Conservation (phyloP, 2,888 invertebrate species). For the Abrostola tripartita region DNA sequence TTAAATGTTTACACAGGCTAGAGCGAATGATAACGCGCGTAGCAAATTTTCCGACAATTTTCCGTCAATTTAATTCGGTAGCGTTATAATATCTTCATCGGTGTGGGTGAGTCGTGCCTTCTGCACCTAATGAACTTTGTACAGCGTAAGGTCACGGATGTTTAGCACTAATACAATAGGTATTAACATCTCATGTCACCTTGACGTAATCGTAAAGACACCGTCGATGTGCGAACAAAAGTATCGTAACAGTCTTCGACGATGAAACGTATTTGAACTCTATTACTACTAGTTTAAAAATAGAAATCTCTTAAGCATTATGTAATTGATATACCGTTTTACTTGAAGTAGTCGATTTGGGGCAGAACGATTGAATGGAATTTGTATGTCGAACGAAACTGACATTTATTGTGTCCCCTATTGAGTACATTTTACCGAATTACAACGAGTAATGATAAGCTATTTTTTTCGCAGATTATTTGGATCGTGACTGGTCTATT, state of each 20-base stretch:
- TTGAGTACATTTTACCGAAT: slow-evolving; percentile 45
- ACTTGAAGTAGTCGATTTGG: slow-evolving; percentile 34
- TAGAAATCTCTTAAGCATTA: slow-evolving; percentile 59
- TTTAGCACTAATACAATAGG: slow-evolving; percentile 85
- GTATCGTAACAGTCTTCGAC: slow-evolving; percentile 53
- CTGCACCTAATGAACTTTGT: slow-evolving; percentile 85
- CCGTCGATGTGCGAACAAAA: slow-evolving; percentile 62
- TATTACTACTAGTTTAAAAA: slow-evolving; percentile 58
- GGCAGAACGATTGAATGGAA: slow-evolving; percentile 43
- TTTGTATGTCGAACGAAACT: slow-evolving; percentile 22
- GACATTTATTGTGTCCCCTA: slow-evolving; percentile 27
- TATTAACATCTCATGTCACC: slow-evolving; percentile 86
- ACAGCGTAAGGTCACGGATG: slow-evolving; percentile 84
- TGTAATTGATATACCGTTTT: slow-evolving; percentile 61
- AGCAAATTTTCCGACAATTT: slow-evolving; percentile 64
- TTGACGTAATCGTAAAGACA: slow-evolving; percentile 83
- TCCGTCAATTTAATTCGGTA: slow-evolving; percentile 59
- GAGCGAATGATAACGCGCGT: slow-evolving; percentile 35
- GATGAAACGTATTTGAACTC: slow-evolving; percentile 59
- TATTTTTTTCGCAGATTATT: slow-evolving; percentile 46
- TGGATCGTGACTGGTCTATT: slow-evolving; percentile 84
- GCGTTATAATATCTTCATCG: slow-evolving; percentile 54
- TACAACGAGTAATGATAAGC: slow-evolving; percentile 34
- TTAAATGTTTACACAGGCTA: slow-evolving; percentile 44
- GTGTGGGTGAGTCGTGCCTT: slow-evolving; percentile 71